Percentiles rank a stretch among this genome's conserved stretches.
Conservation (phyloP, 2,888 invertebrate species). For the Epirrita christyi region DNA sequence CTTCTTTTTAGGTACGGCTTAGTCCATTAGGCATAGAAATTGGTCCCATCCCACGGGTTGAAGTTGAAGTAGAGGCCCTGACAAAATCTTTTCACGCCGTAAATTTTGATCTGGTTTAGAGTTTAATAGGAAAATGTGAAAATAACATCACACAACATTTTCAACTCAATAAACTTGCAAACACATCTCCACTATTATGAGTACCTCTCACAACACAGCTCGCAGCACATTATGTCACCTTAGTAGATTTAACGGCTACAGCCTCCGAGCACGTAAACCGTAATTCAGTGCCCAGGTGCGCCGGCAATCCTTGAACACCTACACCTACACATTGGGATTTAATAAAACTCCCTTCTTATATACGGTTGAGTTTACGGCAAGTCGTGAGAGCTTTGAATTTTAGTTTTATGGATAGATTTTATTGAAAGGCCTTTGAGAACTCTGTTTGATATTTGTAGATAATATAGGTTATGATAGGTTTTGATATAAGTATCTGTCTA, state of each 20-base stretch:
- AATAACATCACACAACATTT: neutral
- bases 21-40: no score
- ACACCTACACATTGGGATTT: conserved; percentile 68
- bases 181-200: conserved; percentile 9
- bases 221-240: conserved; percentile 33
- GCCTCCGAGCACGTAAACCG: conserved; percentile 60
- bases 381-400: conserved; percentile 10
- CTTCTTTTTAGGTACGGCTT: no score
- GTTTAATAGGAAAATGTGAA: neutral
- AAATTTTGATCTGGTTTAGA: no score
- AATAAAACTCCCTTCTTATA: conserved; percentile 64
- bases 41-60: no score
- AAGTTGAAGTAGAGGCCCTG: no score
- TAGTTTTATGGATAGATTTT: conserved; percentile 5
- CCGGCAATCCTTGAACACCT: conserved; percentile 63
- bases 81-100: no score
- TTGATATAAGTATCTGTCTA: no score
- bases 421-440: neutral
- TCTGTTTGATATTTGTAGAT: neutral
- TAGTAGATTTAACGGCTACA: conserved; percentile 51
- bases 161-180: neutral
- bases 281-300: conserved; percentile 75
- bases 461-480: no score
- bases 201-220: conserved; percentile 5
- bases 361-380: conserved; percentile 33